A percentile compares a stretch with the other conserved stretches of the same genome.
phyloP scores from a whole-genome alignment of 2,888 invertebrate genomes.

The Platycnemis pennipes region DNA sequence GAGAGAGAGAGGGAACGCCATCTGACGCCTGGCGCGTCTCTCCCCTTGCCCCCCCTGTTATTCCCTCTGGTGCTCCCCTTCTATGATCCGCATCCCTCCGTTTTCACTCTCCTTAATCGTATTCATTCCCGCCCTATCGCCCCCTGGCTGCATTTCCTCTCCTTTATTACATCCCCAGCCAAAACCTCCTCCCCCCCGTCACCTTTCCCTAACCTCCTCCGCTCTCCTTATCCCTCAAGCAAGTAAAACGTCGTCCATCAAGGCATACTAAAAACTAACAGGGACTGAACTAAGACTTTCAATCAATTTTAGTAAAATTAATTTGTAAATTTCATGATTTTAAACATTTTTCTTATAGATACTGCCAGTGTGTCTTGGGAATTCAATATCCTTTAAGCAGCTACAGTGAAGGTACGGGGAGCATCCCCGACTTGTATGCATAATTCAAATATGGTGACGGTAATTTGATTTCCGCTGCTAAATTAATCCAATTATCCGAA shows the following conservation, averaged over 20 bases:
- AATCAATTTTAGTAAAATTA: background rate
- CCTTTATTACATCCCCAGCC: background rate
- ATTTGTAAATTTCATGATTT: background rate
- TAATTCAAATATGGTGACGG: background rate
- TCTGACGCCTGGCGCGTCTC: background rate
- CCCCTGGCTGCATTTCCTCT: background rate
- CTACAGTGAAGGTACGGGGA: background rate
- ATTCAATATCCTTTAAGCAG: background rate
- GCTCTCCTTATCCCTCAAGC: background rate
- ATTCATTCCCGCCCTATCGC: constrained; percentile 9
- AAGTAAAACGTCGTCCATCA: background rate
- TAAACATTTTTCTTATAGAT: background rate
- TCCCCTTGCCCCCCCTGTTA: background rate
- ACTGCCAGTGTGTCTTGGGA: background rate
- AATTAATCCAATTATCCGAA: background rate
- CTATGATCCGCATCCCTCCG: background rate
- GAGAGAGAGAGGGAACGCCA: background rate
- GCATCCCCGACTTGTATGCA: background rate
- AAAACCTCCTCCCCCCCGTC: background rate
- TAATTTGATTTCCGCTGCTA: background rate
- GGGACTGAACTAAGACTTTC: background rate
- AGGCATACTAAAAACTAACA: background rate
- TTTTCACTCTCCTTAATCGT: background rate
- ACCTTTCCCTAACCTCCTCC: background rate
- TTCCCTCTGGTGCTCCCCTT: background rate